A percentile compares a stretch with the other conserved stretches of the same genome.
Evolutionary conservation across 2,797 vertebrate species (phyloP).

Genomic region (Rhinophrynus dorsalis): DNA sequence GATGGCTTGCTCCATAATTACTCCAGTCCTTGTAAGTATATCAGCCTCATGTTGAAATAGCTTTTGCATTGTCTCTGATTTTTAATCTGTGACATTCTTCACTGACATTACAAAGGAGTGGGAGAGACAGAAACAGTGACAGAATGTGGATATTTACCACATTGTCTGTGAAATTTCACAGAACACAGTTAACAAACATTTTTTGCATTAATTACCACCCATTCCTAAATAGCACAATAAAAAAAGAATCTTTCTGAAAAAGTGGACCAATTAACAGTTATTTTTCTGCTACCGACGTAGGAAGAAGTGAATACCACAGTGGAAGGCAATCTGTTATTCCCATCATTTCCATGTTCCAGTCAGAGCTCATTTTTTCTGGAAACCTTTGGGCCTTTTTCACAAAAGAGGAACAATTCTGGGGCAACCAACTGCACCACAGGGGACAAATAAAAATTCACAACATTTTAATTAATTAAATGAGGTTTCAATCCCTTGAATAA

Average conservation of each 20-base stretch:
- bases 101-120: slow-evolving; percentile 44
- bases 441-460: too few relatives aligned
- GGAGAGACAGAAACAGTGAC: slow-evolving; percentile 31
- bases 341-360: slow-evolving; percentile 26
- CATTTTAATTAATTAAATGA: too few relatives aligned
- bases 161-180: slow-evolving; percentile 49
- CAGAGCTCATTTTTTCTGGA: slow-evolving; percentile 49
- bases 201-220: slow-evolving; percentile 50
- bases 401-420: too few relatives aligned
- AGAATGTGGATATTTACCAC: slow-evolving; percentile 46
- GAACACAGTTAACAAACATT: slow-evolving; percentile 47
- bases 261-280: slow-evolving; percentile 39
- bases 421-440: too few relatives aligned
- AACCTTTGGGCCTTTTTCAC: too few relatives aligned
- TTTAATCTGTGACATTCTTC: slow-evolving; percentile 17
- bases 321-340: slow-evolving; percentile 36
- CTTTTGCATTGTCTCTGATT: background rate
- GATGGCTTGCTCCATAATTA: too few relatives aligned
- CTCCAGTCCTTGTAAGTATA: background rate
- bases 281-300: slow-evolving; percentile 26
- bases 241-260: slow-evolving; percentile 30
- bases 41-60: background rate
- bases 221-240: slow-evolving; percentile 42
- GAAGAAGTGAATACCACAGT: slow-evolving; percentile 42
- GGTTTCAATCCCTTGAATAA: too few relatives aligned